Evolutionary conservation across 1,140 invertebrate species (phyloP).

Genomic region (Himalopsyche phryganea): DNA sequence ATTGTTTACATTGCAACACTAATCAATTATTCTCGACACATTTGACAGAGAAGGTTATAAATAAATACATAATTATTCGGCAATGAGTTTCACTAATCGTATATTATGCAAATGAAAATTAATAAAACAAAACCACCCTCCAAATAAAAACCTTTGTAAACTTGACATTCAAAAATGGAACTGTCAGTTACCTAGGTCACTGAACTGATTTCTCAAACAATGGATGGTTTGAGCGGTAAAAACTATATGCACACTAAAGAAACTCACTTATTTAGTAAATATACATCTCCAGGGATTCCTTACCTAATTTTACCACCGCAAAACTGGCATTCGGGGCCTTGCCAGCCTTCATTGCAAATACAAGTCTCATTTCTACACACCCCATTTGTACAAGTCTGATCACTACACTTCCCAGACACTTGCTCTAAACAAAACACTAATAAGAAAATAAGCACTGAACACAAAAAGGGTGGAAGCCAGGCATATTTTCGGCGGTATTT

Average conservation of each 20-base stretch:
- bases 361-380: constrained; percentile 80
- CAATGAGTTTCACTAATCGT: no score
- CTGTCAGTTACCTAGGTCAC: constrained; percentile 20
- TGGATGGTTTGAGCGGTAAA: constrained; percentile 10
- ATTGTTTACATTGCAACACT: no score
- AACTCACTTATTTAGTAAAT: constrained; percentile 1
- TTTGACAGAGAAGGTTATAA: no score
- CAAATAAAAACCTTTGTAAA: constrained; percentile 11
- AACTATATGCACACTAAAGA: not conserved
- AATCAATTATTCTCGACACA: no score
- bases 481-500: constrained; percentile 73
- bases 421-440: constrained; percentile 51
- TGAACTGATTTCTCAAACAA: constrained; percentile 23
- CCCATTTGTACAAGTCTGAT: constrained; percentile 49
- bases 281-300: constrained; percentile 35
- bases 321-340: constrained; percentile 80
- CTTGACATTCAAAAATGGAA: constrained; percentile 26
- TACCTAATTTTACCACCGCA: constrained; percentile 91
- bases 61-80: no score
- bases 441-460: constrained; percentile 50
- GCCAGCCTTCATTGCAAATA: constrained; percentile 86
- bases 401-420: constrained; percentile 52
- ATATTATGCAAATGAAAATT: no score
- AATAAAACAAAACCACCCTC: no score
- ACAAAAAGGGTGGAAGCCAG: constrained; percentile 52